Evolutionary conservation across 2,113 vertebrate genomes (phyloP), one percentile per base, ranked within the genome.

Genomic region (Tachysurus vachellii): DNA sequence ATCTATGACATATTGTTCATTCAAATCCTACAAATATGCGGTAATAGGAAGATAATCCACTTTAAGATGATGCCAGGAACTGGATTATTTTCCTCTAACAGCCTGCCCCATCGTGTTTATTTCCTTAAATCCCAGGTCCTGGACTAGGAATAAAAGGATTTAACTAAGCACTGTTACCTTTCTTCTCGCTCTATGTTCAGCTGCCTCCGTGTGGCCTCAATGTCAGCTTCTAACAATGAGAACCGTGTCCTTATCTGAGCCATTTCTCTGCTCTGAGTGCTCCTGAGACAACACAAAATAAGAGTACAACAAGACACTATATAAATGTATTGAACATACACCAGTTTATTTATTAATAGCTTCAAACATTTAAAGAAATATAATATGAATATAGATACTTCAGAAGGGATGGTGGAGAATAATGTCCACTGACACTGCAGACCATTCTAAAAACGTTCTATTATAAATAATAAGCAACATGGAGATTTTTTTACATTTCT

Each of bases 141-240:
- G 19, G 42, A 26, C 42, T 50, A 44, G 21, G 9, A 42, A 73
- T 31, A 10, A 44, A 44, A 44, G 26, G 16, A 2, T 7, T 50
- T 17, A 61, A 44, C n/a, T 54, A 11, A 28, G 47, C 68, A 50
- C 50, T 44, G 91, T 89, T 92, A 92, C 96, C 95, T 96, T 92
- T 97, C 95, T 90, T 95, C 95, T 42, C 90, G 85, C 85, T 96
- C 96, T 16, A 92, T 95, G 44, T 90, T 92, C 61, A 97, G 93
- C 64, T 96, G 96, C 85, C 94, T 93, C 92, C 93, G 96, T 62
- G 95, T 95, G 88, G 96, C 94, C 88, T 92, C 94, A 73, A 96
- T 91, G 86, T 97, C 95, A 47, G 91, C 89, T 89, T 96, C 94
- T 57, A 96, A 80, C 64, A 96, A 93, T 42, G 93, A 89, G 56